These are phyloP conservation scores for Diaperis boleti DNA, from an alignment of 2,888 invertebrate species.

Conservation along the genomic window DNA sequence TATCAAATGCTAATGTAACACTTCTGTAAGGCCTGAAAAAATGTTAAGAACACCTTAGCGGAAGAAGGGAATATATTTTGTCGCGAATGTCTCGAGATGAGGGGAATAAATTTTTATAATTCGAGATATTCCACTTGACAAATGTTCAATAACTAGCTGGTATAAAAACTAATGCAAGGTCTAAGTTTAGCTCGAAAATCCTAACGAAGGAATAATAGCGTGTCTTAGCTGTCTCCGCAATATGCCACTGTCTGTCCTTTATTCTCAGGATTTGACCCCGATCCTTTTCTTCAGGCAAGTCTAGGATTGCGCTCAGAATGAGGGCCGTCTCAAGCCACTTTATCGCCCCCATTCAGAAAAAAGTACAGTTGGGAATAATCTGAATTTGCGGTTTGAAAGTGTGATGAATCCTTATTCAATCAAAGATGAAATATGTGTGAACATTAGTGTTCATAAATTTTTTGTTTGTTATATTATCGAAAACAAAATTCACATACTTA, in stretches of 20 bases:
- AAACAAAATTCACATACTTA: too few relatives aligned
- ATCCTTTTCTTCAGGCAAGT: slow-evolving; percentile 19
- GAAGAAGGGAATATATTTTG: slow-evolving; percentile 25
- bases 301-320: slow-evolving; percentile 37
- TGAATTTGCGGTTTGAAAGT: too few relatives aligned
- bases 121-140: slow-evolving; percentile 24
- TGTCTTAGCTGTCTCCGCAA: slow-evolving; percentile 51
- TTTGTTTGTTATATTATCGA: too few relatives aligned
- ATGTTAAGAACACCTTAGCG: slow-evolving; percentile 21
- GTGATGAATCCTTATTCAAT: too few relatives aligned
- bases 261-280: slow-evolving; percentile 17
- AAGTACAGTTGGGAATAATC: too few relatives aligned
- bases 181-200: slow-evolving; percentile 44
- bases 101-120: slow-evolving; percentile 34
- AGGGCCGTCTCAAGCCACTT: too few relatives aligned
- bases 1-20: slow-evolving; percentile 35
- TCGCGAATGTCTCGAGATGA: slow-evolving; percentile 16
- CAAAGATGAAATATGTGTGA: too few relatives aligned
- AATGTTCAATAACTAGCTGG: slow-evolving; percentile 39
- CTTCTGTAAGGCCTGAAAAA: slow-evolving; percentile 18
- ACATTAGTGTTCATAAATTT: too few relatives aligned
- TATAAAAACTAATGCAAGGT: slow-evolving; percentile 40
- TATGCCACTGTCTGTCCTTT: slow-evolving; percentile 44
- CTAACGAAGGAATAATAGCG: slow-evolving; percentile 51
- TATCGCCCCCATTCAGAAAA: too few relatives aligned